Evolutionary conservation across 1,140 invertebrate genomes (phyloP).

Genomic region (Hyles vespertilio): DNA sequence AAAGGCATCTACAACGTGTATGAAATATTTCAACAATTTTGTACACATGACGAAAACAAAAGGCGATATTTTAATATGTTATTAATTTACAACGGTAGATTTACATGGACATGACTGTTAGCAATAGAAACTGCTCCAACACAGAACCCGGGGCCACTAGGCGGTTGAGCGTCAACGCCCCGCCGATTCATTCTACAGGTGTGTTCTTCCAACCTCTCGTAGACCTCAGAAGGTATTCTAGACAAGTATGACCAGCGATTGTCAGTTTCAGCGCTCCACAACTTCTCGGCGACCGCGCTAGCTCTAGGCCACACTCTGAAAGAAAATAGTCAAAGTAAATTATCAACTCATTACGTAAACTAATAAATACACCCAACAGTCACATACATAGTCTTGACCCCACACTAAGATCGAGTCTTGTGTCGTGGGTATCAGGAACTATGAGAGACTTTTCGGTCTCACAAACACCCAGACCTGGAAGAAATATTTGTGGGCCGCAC

Average conservation of each 20-base stretch:
- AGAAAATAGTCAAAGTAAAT: neutral
- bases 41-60: too few relatives aligned
- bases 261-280: conserved; percentile 78
- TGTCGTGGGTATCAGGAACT: too few relatives aligned
- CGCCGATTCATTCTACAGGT: conserved; percentile 88
- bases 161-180: conserved; percentile 83
- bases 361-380: too few relatives aligned
- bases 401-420: too few relatives aligned
- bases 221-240: conserved; percentile 6
- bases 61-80: too few relatives aligned
- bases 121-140: conserved; percentile 24
- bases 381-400: too few relatives aligned
- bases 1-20: neutral
- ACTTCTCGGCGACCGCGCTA: conserved; percentile 87
- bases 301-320: conserved; percentile 86
- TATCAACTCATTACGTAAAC: too few relatives aligned
- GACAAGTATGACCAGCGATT: neutral
- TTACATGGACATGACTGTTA: neutral
- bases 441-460: too few relatives aligned
- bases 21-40: neutral
- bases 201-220: conserved; percentile 86
- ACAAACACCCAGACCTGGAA: too few relatives aligned
- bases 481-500: too few relatives aligned
- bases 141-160: conserved; percentile 82
- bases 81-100: too few relatives aligned